Conservation (phyloP, 2,797 vertebrate species). For the Tapera naevia region DNA sequence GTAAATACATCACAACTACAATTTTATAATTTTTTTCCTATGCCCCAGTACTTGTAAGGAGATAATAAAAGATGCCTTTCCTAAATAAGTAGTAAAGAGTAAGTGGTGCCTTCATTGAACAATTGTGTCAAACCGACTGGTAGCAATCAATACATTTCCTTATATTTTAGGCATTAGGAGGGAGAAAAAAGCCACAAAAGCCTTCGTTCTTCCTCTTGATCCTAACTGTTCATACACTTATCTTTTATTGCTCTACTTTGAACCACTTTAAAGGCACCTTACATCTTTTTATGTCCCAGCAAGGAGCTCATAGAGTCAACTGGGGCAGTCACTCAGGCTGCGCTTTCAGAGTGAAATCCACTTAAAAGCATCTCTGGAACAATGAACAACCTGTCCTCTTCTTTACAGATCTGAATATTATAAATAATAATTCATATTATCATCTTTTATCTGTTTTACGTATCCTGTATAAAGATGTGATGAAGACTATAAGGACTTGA, state of each 20-base stretch:
- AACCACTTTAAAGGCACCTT: neutral
- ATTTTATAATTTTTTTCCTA: neutral
- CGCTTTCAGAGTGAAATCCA: neutral
- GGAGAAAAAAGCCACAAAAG: neutral
- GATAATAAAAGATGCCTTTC: neutral
- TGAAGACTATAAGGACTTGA: neutral
- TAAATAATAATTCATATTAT: neutral
- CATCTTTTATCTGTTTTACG: neutral
- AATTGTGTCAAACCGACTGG: neutral
- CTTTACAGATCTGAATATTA: neutral
- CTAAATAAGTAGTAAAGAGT: neutral
- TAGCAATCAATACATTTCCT: neutral
- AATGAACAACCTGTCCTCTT: neutral
- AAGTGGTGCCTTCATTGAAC: neutral
- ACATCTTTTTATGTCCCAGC: neutral
- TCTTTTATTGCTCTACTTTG: neutral
- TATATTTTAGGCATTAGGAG: neutral
- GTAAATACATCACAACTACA: neutral
- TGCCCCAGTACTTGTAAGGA: neutral
- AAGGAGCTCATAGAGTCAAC: neutral
- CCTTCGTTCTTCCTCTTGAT: neutral
- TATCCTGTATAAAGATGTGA: neutral
- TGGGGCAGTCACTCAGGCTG: neutral
- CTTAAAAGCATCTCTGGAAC: neutral
- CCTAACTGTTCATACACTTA: neutral